Evolutionary conservation across 2,888 invertebrate genomes (phyloP), one percentile per base, ranked within the genome.

Genomic region (Chrysina gloriosa): DNA sequence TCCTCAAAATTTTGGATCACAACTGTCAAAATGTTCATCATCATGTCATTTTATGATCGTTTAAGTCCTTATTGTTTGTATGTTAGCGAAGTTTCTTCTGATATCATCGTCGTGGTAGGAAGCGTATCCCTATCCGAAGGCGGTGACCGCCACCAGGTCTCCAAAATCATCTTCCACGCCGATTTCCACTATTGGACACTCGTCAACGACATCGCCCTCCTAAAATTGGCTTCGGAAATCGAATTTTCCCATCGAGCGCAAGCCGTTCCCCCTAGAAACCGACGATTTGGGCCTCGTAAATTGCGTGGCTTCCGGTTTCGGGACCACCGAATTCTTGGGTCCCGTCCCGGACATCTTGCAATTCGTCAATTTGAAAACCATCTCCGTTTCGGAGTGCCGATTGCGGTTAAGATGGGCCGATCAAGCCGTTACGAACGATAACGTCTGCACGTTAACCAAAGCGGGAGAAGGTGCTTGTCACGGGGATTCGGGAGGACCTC

Each of bases 401-500:
- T 7, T 19, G n/a, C 29, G 52, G 3, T 52, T n/a, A n/a, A n/a
- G 23, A 45, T n/a, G 47, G 6, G 25, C n/a, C n/a, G 45, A 27
- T 9, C 29, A 31, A 25, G 23, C 7, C 25, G 19, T 58, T 14
- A 19, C 34, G 19, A 36, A 58, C 45, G 34, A 21, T 39, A 14
- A 63, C 14, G 27, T 67, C 23, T 63, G 52, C 19, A 67, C 63
- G 3, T 21, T 42, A 72, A 88, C 2, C 27, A 85, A 82, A 74
- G 76, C 78, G 50, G 89, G 88, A 0, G 86, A 89, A 80, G 89
- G 89, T 0, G 88, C 88, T 69, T 80, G 76, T 0, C 79, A 86
- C 84, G 86, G 86, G 67, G 86, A 86, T 71, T 86, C 86, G 11
- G 86, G 86, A 0, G 86, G 86, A 3, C 86, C 86, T 0, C 75